Evolutionary conservation across 1,140 invertebrate species (phyloP), one percentile per base, ranked within the genome.

Genomic region (Drosophila auraria): DNA sequence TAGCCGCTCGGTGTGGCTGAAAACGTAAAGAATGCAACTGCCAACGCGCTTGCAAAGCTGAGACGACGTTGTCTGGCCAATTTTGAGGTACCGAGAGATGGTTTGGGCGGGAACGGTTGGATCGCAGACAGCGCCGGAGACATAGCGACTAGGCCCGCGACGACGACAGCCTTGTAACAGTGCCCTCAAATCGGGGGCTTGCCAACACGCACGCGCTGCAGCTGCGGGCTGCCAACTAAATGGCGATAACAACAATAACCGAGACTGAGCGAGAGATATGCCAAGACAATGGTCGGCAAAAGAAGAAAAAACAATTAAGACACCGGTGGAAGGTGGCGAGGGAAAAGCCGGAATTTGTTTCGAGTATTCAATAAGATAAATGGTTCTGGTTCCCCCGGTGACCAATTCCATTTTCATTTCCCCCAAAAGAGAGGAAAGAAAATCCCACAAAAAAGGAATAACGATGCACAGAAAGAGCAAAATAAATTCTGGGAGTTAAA

Each of bases 91-190:
- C 56, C 7, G n/a, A 36, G 42, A 53, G 44, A 50, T 20, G 45
- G 42, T 1, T 12, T 38, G 15, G 42, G 53, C 40, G 49, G 42
- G 36, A 27, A 20, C 25, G 12, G 3, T 45, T 45, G 27, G 62
- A 75, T 77, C 61, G 54, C 57, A 74, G 56, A 56, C 61, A 50
- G 74, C 49, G 59, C 42, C 72, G 49, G 47, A 74, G 56, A 56
- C 61, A 50, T 42, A 61, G 38, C 56, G 73, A 70, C 64, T 51
- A 65, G 78, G 71, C 76, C 80, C 64, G 80, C 33, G 33, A 20
- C 36, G 53, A 38, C 33, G 51, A 54, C 64, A 89, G 84, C 84
- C 84, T 89, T 89, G 84, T 89, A 89, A 89, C 86, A 89, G 81
- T 90, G 84, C 84, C 84, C 84, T 84, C 84, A 89, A 87, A 89